Conservation (phyloP, 2,888 invertebrate species). For the Nomada fucata region DNA sequence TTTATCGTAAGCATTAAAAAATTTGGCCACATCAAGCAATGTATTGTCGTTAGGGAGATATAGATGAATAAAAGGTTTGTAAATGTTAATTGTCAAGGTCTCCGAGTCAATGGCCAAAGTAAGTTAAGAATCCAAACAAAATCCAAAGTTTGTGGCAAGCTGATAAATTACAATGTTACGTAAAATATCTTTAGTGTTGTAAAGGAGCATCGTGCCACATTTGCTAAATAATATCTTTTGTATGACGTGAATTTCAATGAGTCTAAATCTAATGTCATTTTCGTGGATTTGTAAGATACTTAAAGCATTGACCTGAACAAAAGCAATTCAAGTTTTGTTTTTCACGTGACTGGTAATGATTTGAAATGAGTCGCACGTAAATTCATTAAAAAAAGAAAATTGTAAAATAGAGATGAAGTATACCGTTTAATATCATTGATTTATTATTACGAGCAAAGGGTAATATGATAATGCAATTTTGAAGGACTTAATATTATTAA, state of each 20-base stretch:
- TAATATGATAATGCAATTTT: not conserved
- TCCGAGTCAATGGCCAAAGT: slow-evolving; percentile 76
- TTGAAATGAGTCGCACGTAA: slow-evolving; percentile 8
- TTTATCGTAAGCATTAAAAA: slow-evolving; percentile 46
- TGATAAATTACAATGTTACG: slow-evolving; percentile 50
- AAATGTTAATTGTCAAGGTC: slow-evolving; percentile 69
- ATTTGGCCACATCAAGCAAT: slow-evolving; percentile 72
- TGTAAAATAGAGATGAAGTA: not conserved
- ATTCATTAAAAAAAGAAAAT: slow-evolving; percentile 11
- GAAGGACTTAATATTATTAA: slow-evolving; percentile 22
- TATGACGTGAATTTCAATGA: slow-evolving; percentile 65
- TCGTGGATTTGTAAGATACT: slow-evolving; percentile 26
- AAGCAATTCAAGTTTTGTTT: not conserved
- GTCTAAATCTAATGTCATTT: slow-evolving; percentile 71
- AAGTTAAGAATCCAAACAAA: slow-evolving; percentile 69
- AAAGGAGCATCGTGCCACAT: slow-evolving; percentile 67
- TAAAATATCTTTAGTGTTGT: slow-evolving; percentile 66
- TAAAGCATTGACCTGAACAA: slow-evolving; percentile 23
- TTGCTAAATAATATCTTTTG: slow-evolving; percentile 69
- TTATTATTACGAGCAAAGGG: slow-evolving; percentile 25
- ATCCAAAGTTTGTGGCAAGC: slow-evolving; percentile 64
- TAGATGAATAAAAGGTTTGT: slow-evolving; percentile 35
- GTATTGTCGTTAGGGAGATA: slow-evolving; percentile 42
- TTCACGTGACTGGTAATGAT: slow-evolving; percentile 21
- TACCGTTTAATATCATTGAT: slow-evolving; percentile 16